Evolutionary conservation across 2,888 invertebrate genomes (phyloP).

Genomic region (Bellardia bayeri): DNA sequence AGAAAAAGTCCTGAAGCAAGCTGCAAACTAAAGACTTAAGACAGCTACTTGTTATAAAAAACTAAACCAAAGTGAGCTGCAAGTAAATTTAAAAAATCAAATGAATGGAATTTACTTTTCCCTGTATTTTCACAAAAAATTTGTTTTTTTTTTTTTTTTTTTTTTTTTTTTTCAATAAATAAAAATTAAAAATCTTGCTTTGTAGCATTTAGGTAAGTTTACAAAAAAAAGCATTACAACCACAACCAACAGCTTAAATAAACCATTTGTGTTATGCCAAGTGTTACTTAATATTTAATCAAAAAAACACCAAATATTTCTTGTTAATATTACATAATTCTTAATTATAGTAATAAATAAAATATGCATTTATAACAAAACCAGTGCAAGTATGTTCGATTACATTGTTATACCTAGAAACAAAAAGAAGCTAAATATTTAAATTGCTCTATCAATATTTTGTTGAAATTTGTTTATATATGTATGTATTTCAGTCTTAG

Average conservation of each 20-base stretch:
- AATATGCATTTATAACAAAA: background rate
- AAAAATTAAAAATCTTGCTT: too few species aligned
- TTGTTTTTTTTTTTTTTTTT: too few species aligned
- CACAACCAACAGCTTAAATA: background rate
- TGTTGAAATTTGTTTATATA: slow-evolving; percentile 17
- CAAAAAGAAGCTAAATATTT: slow-evolving; percentile 15
- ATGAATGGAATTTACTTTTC: too few species aligned
- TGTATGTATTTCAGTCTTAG: slow-evolving; percentile 30
- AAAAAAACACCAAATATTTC: slow-evolving; percentile 6
- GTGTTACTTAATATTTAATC: slow-evolving; percentile 39
- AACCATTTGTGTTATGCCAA: background rate
- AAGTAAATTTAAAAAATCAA: too few species aligned
- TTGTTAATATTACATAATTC: slow-evolving; percentile 20
- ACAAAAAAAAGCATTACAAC: too few species aligned
- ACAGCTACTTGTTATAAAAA: slow-evolving; percentile 20
- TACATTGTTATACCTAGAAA: background rate
- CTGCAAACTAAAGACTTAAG: slow-evolving; percentile 54
- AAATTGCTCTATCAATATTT: slow-evolving; percentile 23
- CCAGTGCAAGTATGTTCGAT: too few species aligned
- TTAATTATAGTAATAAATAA: slow-evolving; percentile 45
- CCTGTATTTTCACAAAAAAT: too few species aligned
- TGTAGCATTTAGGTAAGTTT: too few species aligned
- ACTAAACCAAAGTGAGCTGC: background rate
- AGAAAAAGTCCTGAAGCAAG: too few species aligned
- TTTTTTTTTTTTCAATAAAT: too few species aligned